Evolutionary conservation across 2,113 vertebrate species (phyloP).

Genomic region (Caranx ignobilis): DNA sequence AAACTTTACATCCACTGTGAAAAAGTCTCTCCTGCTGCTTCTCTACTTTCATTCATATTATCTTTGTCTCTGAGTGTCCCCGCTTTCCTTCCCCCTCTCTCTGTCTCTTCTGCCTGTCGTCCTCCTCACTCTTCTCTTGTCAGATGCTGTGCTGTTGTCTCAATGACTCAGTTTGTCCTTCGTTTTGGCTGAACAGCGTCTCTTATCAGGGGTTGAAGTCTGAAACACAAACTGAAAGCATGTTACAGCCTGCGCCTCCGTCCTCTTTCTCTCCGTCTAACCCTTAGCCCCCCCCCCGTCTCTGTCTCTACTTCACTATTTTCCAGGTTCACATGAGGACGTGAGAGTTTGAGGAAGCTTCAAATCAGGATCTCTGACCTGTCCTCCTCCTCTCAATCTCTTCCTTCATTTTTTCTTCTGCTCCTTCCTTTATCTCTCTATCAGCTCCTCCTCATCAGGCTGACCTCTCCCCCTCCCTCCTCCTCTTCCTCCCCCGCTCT

Average conservation of each 20-base stretch:
- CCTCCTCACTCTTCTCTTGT: not conserved
- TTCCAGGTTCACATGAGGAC: not conserved
- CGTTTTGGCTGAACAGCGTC: not conserved
- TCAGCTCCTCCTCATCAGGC: slow-evolving; percentile 55
- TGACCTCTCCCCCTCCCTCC: slow-evolving; percentile 20
- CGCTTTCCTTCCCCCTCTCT: not conserved
- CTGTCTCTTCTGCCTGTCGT: not conserved
- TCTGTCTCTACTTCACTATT: not conserved
- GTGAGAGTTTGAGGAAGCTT: not conserved
- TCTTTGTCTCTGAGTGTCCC: not conserved
- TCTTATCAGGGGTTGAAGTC: not conserved
- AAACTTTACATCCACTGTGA: not conserved
- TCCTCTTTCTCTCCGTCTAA: not conserved
- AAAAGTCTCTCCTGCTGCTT: not conserved
- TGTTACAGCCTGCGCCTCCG: not conserved
- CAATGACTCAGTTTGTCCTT: too few relatives aligned
- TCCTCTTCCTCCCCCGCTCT: slow-evolving; percentile 20
- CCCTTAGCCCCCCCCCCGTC: not conserved
- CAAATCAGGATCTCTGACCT: not conserved
- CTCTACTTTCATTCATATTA: slow-evolving; percentile 6
- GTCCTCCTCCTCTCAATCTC: slow-evolving; percentile 7
- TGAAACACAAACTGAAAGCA: slow-evolving; percentile 51
- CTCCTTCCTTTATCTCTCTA: slow-evolving; percentile 55
- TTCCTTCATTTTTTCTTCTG: slow-evolving; percentile 35
- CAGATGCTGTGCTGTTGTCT: too few relatives aligned